Evolutionary conservation across 2,888 invertebrate species (phyloP).

Genomic region (Uropetala carovei): DNA sequence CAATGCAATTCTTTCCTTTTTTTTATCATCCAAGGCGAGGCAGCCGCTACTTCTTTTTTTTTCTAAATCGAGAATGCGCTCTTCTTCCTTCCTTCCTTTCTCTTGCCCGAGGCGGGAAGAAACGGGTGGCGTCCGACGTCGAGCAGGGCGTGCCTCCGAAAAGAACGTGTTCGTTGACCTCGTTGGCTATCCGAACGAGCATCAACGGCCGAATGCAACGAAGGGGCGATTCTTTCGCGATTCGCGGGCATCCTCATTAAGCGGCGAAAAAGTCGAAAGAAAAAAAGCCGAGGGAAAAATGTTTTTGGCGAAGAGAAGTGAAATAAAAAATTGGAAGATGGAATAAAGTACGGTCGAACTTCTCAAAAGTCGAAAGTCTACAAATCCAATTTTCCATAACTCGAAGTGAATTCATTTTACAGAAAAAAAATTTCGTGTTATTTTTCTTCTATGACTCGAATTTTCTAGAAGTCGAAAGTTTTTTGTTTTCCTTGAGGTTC

Average conservation of each 20-base stretch:
- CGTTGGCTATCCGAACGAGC: neutral
- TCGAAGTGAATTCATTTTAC: too few relatives aligned
- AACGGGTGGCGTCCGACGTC: neutral
- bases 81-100: neutral
- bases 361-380: too few relatives aligned
- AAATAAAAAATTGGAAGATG: too few relatives aligned
- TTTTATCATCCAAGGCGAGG: neutral
- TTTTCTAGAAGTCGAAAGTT: too few relatives aligned
- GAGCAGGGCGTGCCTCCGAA: neutral
- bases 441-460: too few relatives aligned
- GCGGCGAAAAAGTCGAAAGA: too few relatives aligned
- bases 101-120: neutral
- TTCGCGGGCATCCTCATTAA: neutral
- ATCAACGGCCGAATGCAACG: neutral
- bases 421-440: too few relatives aligned
- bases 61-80: neutral
- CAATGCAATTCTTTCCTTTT: neutral
- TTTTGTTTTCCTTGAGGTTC: too few relatives aligned
- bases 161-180: neutral
- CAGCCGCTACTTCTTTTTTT: neutral
- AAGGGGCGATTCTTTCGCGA: neutral
- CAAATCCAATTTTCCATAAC: too few relatives aligned
- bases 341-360: too few relatives aligned
- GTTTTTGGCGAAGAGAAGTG: too few relatives aligned
- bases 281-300: too few relatives aligned